Evolutionary conservation across 2,113 vertebrate species (phyloP).

Genomic region (Caloenas nicobarica): DNA sequence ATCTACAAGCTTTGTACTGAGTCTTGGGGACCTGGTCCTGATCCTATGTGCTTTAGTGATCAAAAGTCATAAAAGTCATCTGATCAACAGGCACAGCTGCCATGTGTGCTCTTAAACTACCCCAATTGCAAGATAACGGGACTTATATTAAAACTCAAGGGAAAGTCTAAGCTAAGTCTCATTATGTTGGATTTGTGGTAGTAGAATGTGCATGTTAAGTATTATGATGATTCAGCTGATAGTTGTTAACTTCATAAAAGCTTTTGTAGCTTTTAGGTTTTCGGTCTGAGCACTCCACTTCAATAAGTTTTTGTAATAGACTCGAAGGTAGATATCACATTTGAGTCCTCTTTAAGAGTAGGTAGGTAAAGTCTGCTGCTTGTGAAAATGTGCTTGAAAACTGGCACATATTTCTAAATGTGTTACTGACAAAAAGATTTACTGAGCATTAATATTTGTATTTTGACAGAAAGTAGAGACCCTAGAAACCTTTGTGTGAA

Average conservation of each 20-base stretch:
- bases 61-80: neutral
- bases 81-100: neutral
- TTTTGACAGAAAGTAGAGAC: neutral
- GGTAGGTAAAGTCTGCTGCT: neutral
- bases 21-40: neutral
- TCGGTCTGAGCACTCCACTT: neutral
- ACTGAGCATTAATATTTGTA: neutral
- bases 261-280: neutral
- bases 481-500: neutral
- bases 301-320: neutral
- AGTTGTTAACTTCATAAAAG: neutral
- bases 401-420: neutral
- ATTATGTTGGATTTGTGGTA: neutral
- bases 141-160: neutral
- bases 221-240: neutral
- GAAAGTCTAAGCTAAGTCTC: neutral
- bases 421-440: neutral
- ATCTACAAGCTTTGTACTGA: neutral
- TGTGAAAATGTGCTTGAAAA: neutral
- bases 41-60: neutral
- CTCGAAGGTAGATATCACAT: neutral
- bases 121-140: neutral
- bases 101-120: neutral
- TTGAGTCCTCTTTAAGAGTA: neutral
- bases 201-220: neutral